These are phyloP conservation scores for Eutrigla gurnardus DNA, from an alignment of 2,797 vertebrate species.

Conservation along the genomic window DNA sequence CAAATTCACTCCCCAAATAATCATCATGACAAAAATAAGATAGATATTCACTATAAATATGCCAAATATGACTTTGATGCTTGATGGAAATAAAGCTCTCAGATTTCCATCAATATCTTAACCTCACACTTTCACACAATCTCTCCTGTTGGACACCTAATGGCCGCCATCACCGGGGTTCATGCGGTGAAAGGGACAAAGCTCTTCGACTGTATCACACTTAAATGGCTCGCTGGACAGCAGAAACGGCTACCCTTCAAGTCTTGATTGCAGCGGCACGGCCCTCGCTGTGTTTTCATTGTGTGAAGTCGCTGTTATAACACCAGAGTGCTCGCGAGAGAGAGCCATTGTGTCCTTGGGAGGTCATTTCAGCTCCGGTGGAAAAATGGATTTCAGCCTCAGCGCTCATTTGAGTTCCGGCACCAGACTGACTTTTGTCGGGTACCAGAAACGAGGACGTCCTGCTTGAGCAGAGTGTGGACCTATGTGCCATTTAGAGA, in stretches of 20 bases:
- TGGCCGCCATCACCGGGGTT: slow-evolving; percentile 33
- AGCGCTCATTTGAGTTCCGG: slow-evolving; percentile 43
- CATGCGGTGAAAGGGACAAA: slow-evolving; percentile 47
- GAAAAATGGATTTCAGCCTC: slow-evolving; percentile 73
- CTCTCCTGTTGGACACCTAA: slow-evolving; percentile 42
- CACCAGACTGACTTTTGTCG: slow-evolving; percentile 41
- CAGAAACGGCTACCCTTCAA: slow-evolving; percentile 69
- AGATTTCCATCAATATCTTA: slow-evolving; percentile 32
- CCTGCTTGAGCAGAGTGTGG: slow-evolving; percentile 19
- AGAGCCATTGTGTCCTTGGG: slow-evolving; percentile 77
- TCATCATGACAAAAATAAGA: neutral
- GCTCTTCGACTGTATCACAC: slow-evolving; percentile 57
- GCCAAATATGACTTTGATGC: neutral
- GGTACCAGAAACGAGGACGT: slow-evolving; percentile 50
- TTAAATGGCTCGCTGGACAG: slow-evolving; percentile 67
- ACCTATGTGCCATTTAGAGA: slow-evolving; percentile 16
- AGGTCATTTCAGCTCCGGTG: slow-evolving; percentile 69
- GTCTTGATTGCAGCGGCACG: slow-evolving; percentile 66
- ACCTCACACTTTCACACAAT: slow-evolving; percentile 19
- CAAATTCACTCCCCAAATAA: neutral
- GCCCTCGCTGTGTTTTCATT: slow-evolving; percentile 72
- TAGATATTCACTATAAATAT: slow-evolving; percentile 1
- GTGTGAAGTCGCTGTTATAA: slow-evolving; percentile 69
- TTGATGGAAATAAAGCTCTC: slow-evolving; percentile 21
- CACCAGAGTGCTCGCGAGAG: slow-evolving; percentile 67